Evolutionary conservation across 2,888 invertebrate genomes (phyloP).

Genomic region (Pristionchus arcanus): DNA sequence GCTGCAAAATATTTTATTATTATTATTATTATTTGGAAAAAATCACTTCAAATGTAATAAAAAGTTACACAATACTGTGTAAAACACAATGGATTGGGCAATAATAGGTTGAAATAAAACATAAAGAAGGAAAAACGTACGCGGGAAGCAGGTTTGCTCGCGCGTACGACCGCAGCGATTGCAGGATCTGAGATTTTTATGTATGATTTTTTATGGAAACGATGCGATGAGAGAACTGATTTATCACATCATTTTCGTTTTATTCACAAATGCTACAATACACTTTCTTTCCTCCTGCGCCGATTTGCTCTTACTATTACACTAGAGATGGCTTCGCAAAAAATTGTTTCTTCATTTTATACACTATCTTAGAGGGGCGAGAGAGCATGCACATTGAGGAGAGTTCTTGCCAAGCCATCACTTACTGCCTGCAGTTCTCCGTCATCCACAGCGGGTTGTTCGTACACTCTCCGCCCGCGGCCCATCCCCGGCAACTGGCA

Average conservation of each 20-base stretch:
- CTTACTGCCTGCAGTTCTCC: conserved; percentile 40
- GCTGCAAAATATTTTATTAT: background rate
- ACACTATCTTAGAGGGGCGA: too few species aligned
- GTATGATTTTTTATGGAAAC: background rate
- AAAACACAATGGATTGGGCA: background rate
- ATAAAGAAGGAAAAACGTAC: background rate
- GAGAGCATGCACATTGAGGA: too few species aligned
- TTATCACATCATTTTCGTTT: background rate
- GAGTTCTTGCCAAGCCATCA: too few species aligned
- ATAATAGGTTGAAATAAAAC: background rate
- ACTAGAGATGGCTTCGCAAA: too few species aligned
- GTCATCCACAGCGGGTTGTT: conserved; percentile 53
- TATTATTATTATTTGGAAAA: background rate
- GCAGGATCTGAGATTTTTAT: background rate
- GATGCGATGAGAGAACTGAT: background rate
- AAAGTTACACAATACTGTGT: background rate
- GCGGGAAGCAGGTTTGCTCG: conserved; percentile 41
- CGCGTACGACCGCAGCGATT: conserved; percentile 8
- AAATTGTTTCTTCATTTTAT: too few species aligned
- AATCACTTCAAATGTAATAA: background rate
- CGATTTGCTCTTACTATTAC: too few species aligned
- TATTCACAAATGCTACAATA: too few species aligned
- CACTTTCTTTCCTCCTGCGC: too few species aligned
- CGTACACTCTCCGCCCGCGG: conserved; percentile 2
- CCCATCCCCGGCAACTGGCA: background rate